phyloP scores from a whole-genome alignment of 2,797 vertebrate genomes.

The Pygocentrus nattereri region DNA sequence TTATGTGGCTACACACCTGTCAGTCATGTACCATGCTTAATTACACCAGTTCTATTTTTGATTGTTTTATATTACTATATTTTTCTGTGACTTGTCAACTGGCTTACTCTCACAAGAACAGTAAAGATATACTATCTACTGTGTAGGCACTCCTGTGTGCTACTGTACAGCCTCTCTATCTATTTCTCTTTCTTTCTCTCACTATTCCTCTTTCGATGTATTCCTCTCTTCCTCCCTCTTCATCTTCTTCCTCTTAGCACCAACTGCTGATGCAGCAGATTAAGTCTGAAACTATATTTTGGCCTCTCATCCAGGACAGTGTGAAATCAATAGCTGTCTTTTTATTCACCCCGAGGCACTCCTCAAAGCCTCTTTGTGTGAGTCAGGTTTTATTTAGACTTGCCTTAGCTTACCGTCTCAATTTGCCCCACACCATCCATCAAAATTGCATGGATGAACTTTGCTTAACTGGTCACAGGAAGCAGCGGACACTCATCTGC shows the following conservation, averaged over 20 bases:
- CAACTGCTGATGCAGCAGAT: conserved; percentile 53
- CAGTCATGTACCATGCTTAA: no score
- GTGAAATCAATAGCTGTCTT: conserved; percentile 74
- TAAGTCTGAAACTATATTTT: conserved; percentile 63
- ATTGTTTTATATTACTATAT: conserved; percentile 3
- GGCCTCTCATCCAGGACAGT: conserved; percentile 59
- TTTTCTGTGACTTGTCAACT: conserved; percentile 12
- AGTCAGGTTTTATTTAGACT: conserved; percentile 75
- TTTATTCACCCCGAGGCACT: conserved; percentile 58
- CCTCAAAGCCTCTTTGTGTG: conserved; percentile 66
- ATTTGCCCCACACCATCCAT: conserved; percentile 71
- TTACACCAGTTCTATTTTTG: not conserved
- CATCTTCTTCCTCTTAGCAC: conserved; percentile 29
- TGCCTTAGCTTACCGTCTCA: conserved; percentile 71
- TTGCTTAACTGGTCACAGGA: conserved; percentile 55
- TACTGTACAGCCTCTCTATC: not conserved
- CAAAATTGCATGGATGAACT: conserved; percentile 71
- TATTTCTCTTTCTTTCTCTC: conserved; percentile 20
- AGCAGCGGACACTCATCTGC: conserved; percentile 16
- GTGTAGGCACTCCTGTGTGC: conserved; percentile 21
- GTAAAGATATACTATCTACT: not conserved
- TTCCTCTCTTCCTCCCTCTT: not conserved
- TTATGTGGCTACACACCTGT: no score
- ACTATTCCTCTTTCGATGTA: not conserved
- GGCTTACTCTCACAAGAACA: not conserved